Evolutionary conservation across 2,797 vertebrate species (phyloP).

Genomic region (Sebastes goodei): DNA sequence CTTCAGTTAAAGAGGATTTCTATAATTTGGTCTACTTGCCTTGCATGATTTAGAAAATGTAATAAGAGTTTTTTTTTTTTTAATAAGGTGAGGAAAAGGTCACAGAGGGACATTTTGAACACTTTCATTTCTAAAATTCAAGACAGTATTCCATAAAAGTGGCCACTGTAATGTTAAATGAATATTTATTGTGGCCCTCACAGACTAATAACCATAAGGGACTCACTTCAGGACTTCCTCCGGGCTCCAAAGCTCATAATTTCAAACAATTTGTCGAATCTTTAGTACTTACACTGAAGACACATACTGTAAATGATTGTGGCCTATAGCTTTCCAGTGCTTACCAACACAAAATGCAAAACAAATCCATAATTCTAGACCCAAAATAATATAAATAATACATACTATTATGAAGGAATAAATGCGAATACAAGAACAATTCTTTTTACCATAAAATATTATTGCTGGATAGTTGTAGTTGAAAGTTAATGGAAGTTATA

Average conservation of each 20-base stretch:
- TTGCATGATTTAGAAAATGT: background rate
- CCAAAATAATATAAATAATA: background rate
- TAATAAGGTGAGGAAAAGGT: background rate
- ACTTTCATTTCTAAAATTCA: background rate
- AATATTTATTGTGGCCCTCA: slow-evolving; percentile 7
- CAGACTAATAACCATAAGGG: background rate
- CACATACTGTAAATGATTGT: background rate
- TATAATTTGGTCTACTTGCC: background rate
- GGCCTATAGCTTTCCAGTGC: background rate
- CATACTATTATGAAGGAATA: background rate
- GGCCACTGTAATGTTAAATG: background rate
- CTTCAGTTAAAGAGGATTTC: background rate
- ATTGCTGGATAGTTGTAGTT: background rate
- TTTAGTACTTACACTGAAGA: background rate
- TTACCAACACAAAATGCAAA: background rate
- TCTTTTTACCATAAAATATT: background rate
- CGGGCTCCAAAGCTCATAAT: background rate
- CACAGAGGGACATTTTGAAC: background rate
- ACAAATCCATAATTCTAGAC: background rate
- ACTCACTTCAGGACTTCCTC: background rate
- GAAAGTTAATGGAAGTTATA: background rate
- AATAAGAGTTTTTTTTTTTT: background rate
- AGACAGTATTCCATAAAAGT: background rate
- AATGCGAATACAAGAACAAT: background rate
- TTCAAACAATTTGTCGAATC: background rate